Conservation (phyloP, 1,140 invertebrate species). For the Pteromalus puparum region DNA sequence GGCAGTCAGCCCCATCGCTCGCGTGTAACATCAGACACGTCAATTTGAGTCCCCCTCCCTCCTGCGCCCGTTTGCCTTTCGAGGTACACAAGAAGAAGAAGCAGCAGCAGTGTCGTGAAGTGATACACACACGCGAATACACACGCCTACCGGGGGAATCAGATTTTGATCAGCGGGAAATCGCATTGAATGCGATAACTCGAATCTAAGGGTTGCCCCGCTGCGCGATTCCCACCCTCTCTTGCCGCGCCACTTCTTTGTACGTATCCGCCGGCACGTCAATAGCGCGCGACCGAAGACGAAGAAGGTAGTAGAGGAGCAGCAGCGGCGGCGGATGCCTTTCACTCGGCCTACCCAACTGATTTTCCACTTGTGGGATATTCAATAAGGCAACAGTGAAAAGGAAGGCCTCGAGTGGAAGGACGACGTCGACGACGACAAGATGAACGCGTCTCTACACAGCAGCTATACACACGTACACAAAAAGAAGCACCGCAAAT, state of each 20-base stretch:
- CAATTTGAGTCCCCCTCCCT: slow-evolving; percentile 43
- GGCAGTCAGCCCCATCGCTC: not conserved
- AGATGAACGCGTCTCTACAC: slow-evolving; percentile 56
- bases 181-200: slow-evolving; percentile 68
- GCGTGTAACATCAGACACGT: slow-evolving; percentile 50
- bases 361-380: slow-evolving; percentile 75
- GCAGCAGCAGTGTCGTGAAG: not conserved
- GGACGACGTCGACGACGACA: slow-evolving; percentile 54
- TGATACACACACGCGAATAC: not conserved
- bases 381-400: slow-evolving; percentile 73
- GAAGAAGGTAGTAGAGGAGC: slow-evolving; percentile 43
- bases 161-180: slow-evolving; percentile 69
- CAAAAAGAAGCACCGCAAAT: slow-evolving; percentile 18
- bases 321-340: slow-evolving; percentile 58
- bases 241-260: slow-evolving; percentile 29
- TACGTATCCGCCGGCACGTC: slow-evolving; percentile 35
- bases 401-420: slow-evolving; percentile 61
- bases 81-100: not conserved
- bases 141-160: slow-evolving; percentile 51
- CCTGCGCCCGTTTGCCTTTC: not conserved
- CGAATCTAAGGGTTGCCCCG: slow-evolving; percentile 55
- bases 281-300: slow-evolving; percentile 50
- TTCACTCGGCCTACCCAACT: slow-evolving; percentile 69
- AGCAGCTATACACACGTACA: not conserved
- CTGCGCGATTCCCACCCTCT: slow-evolving; percentile 7